Conservation (phyloP, 2,888 invertebrate genomes). For the Onthophagus sagittarius region DNA sequence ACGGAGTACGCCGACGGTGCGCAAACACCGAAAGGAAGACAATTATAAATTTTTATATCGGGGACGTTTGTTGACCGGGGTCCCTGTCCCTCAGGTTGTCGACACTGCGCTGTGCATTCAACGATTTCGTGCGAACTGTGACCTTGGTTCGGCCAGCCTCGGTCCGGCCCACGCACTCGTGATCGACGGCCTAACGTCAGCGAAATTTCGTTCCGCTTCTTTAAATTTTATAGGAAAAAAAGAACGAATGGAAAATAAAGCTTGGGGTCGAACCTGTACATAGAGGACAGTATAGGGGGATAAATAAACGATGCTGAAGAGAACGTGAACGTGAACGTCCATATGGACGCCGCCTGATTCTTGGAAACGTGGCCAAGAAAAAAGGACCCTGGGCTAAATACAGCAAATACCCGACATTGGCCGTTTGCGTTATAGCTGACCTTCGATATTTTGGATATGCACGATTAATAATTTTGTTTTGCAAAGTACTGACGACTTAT, state of each 20-base stretch:
- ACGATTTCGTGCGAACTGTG: background rate
- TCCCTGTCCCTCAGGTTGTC: slow-evolving; percentile 7
- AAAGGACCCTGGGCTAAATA: slow-evolving; percentile 24
- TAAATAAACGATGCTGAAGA: background rate
- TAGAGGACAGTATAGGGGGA: background rate
- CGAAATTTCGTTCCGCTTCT: background rate
- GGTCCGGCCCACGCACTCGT: background rate
- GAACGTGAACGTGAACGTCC: background rate
- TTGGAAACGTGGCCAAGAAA: slow-evolving; percentile 44
- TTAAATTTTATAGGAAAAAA: background rate
- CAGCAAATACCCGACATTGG: background rate
- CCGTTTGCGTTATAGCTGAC: background rate
- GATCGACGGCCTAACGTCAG: background rate
- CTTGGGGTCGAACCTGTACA: background rate
- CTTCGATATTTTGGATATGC: background rate
- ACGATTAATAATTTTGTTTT: background rate
- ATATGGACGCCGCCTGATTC: slow-evolving; percentile 29
- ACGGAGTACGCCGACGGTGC: background rate
- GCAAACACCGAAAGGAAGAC: slow-evolving; percentile 8
- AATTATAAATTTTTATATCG: slow-evolving; percentile 13
- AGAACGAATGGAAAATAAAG: background rate
- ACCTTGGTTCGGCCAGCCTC: background rate
- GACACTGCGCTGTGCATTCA: slow-evolving; percentile 7
- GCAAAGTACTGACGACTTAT: background rate
- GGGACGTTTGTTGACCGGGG: slow-evolving; percentile 13